Evolutionary conservation across 64 coral and sea anemone species (phyloP).

Genomic region (Montipora cactus): DNA sequence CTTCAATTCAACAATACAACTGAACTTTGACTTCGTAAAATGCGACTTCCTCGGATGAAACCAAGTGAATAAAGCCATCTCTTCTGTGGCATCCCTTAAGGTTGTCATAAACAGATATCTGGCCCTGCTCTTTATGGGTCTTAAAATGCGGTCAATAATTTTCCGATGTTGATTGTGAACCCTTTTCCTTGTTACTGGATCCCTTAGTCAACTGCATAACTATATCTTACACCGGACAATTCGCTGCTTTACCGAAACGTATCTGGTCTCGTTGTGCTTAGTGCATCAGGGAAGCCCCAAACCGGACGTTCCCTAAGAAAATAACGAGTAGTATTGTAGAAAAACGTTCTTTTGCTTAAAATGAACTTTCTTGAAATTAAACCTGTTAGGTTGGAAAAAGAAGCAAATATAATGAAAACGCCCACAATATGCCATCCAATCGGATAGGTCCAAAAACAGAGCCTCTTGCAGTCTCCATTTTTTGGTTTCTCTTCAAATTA

Average conservation of each 20-base stretch:
- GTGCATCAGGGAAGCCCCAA: neutral
- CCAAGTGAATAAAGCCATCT: neutral
- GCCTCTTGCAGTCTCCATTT: too few relatives aligned
- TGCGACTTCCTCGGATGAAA: neutral
- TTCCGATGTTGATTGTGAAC: neutral
- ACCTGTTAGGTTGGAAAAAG: neutral
- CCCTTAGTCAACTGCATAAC: neutral
- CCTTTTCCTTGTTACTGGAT: neutral
- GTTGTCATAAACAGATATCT: neutral
- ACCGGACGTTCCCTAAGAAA: neutral
- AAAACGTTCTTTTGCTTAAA: neutral
- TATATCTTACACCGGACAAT: constrained; percentile 8
- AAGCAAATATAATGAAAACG: neutral
- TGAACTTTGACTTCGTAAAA: neutral
- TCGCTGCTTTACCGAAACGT: neutral
- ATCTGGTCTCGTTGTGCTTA: neutral
- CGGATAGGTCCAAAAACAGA: too few relatives aligned
- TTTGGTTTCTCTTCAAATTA: too few relatives aligned
- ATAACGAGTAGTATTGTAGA: neutral
- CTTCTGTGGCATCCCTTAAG: neutral
- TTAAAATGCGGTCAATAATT: neutral
- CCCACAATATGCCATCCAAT: too few relatives aligned
- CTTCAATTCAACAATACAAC: constrained; percentile 22
- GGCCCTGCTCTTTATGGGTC: neutral
- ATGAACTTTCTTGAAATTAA: neutral